Evolutionary conservation across 1,140 invertebrate genomes (phyloP), one percentile per base, ranked within the genome.

Genomic region (Trinorchestia longiramus): DNA sequence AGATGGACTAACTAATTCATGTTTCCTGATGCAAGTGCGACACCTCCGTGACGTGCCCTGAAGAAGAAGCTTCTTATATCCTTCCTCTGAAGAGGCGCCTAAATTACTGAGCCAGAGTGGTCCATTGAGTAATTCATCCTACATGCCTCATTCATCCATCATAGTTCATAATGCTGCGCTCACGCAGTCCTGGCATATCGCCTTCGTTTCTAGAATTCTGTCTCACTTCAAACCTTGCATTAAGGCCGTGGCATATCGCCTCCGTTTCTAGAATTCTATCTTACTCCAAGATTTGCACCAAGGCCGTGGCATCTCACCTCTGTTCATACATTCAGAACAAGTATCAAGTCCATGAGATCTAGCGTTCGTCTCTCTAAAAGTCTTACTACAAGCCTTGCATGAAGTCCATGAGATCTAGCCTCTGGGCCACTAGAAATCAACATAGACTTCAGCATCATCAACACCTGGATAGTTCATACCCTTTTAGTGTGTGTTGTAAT

Each of bases 81-180:
- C 62, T 77, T 77, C 62, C 62, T 28, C 1, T 77, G 62, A 36
- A 90, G 28, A 90, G 88, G 88, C 88, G 88, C 88, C 88, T 43
- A 90, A 90, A 90, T 90, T 90, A 43, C 88, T 28, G 28, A 41
- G 41, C 88, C 88, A 43, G 88, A 41, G 41, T 42, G 88, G 88
- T 90, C 88, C 88, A 90, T 90, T 90, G 88, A 90, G 88, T 41
- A 90, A 90, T 90, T 90, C 88, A 90, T 90, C 88, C 41, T 90
- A 41, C 43, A 43, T 90, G 88, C 88, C n/a, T 90, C 88, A 90
- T 90, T 41, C 88, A 90, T 90, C 88, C 88, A 90, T 90, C 88
- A 90, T 36, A 17, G 88, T 90, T 90, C 42, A 90, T 42, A 90
- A 90, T 36, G 88, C 42, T 90, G 41, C 88, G 43, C 88, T 90